Percentiles rank a stretch among this genome's conserved stretches.
These are phyloP conservation scores for Calycopis cecrops DNA, from an alignment of 1,140 invertebrate species.

Conservation along the genomic window DNA sequence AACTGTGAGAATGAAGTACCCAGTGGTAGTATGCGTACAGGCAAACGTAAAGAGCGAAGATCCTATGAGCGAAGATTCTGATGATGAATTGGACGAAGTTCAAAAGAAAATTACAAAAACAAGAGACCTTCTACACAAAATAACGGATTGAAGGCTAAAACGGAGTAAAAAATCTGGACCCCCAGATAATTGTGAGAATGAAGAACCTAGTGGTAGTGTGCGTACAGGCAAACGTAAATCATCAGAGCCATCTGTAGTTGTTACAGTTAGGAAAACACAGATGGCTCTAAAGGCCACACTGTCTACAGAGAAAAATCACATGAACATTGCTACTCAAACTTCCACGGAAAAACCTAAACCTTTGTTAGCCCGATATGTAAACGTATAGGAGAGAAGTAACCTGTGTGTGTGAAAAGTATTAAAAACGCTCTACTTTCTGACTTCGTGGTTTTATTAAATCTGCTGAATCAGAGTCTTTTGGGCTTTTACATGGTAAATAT, in stretches of 20 bases:
- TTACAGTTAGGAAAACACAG: slow-evolving; percentile 55
- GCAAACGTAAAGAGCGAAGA: too few species aligned
- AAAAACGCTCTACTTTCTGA: too few species aligned
- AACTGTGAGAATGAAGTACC: too few species aligned
- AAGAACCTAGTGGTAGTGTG: slow-evolving; percentile 34
- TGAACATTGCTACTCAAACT: slow-evolving; percentile 54
- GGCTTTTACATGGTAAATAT: too few species aligned
- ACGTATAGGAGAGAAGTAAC: slow-evolving; percentile 44
- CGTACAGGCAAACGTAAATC: slow-evolving; percentile 42
- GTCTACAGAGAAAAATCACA: slow-evolving; percentile 51
- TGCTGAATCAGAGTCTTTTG: too few species aligned
- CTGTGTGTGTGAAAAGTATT: slow-evolving; percentile 19
- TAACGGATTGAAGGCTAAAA: slow-evolving; percentile 16
- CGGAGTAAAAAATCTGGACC: slow-evolving; percentile 18
- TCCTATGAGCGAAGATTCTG: slow-evolving; percentile 15
- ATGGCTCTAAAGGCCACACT: slow-evolving; percentile 49
- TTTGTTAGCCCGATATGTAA: slow-evolving; percentile 58
- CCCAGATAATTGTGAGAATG: slow-evolving; percentile 21
- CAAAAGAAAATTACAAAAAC: slow-evolving; percentile 14
- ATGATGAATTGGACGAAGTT: slow-evolving; percentile 16
- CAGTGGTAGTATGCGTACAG: too few species aligned
- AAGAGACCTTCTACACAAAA: slow-evolving; percentile 15
- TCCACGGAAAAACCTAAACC: slow-evolving; percentile 35
- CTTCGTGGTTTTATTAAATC: too few species aligned
- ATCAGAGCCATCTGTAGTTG: slow-evolving; percentile 39